Percentiles rank a stretch among this genome's conserved stretches.
These are phyloP conservation scores for Drosophila lutescens DNA, from an alignment of 2,888 invertebrate species.

Conservation along the genomic window DNA sequence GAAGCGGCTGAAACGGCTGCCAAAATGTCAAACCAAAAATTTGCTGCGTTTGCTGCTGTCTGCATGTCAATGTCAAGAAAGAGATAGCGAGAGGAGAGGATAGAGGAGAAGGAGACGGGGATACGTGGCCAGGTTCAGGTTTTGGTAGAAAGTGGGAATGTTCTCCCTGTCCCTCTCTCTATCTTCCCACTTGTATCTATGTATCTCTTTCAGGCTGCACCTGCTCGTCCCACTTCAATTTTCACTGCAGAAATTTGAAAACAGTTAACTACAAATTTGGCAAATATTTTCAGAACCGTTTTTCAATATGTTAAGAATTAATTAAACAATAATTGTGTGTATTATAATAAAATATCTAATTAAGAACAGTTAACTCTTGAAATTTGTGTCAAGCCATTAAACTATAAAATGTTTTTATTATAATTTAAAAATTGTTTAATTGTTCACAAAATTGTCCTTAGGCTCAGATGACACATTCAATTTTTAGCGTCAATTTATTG, in stretches of 20 bases:
- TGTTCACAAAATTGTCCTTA: too few species aligned
- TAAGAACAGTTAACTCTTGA: too few species aligned
- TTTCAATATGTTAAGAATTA: too few species aligned
- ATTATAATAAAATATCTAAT: too few species aligned
- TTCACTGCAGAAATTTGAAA: slow-evolving; percentile 35
- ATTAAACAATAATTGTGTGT: too few species aligned
- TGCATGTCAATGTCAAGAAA: slow-evolving; percentile 44
- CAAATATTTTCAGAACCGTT: not conserved
- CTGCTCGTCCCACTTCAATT: slow-evolving; percentile 25
- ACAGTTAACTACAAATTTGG: slow-evolving; percentile 38
- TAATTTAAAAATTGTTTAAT: not conserved
- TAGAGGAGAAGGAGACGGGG: slow-evolving; percentile 6
- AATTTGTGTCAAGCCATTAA: too few species aligned
- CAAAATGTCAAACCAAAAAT: slow-evolving; percentile 78
- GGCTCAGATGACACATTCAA: too few species aligned
- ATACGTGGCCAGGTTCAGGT: slow-evolving; percentile 39
- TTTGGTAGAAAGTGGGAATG: slow-evolving; percentile 41
- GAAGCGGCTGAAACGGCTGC: slow-evolving; percentile 58
- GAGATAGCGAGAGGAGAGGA: not conserved
- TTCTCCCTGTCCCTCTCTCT: slow-evolving; percentile 1
- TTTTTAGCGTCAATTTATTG: too few species aligned
- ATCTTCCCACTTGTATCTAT: not conserved
- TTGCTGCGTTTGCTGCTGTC: slow-evolving; percentile 65
- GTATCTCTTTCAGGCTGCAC: slow-evolving; percentile 13
- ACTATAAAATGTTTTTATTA: too few species aligned